Conservation (phyloP, 2,797 vertebrate species). For the Furcifer pardalis region DNA sequence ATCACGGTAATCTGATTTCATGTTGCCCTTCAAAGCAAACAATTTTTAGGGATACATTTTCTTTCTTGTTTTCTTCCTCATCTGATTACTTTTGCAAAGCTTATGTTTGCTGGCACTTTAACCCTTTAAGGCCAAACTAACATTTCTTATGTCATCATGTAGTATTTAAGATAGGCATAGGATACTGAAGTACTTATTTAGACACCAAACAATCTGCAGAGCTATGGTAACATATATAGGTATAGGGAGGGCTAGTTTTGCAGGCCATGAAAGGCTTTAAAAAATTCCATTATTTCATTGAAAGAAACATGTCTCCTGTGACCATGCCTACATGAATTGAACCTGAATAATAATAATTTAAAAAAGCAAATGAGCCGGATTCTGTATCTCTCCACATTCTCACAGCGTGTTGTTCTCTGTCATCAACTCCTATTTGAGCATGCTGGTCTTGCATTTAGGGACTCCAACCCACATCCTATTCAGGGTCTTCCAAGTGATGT, state of each 20-base stretch:
- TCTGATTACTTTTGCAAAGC: not conserved
- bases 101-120: not conserved
- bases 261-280: not conserved
- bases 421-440: no score
- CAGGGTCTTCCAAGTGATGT: no score
- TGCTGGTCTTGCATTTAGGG: no score
- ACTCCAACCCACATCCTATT: no score
- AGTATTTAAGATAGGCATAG: not conserved
- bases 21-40: constrained; percentile 1
- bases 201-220: not conserved
- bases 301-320: not conserved
- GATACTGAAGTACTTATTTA: not conserved
- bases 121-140: not conserved
- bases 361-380: no score
- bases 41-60: not conserved
- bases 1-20: constrained; percentile 5
- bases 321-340: no score
- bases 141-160: not conserved
- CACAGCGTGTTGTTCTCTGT: no score
- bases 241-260: no score
- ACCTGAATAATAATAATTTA: no score
- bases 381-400: no score
- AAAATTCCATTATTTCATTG: not conserved
- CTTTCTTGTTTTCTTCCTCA: no score
- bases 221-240: not conserved